Base-by-base conservation (phyloP, 2,888 invertebrate genomes). In the Acanthacorydalis orientalis region DNA sequence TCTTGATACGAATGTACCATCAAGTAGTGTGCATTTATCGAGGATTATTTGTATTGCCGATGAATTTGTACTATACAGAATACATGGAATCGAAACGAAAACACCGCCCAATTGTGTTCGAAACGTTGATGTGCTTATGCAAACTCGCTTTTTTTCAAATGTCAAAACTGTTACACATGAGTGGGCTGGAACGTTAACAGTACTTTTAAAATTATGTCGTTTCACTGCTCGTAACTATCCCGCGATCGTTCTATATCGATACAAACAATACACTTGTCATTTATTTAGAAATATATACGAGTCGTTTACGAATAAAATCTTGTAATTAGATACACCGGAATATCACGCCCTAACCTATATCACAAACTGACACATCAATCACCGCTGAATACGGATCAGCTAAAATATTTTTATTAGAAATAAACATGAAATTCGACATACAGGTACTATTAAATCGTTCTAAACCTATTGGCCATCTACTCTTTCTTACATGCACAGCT, bases 131-230 rank as follows among this genome's bases (percentile, higher is more conserved):
- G 16, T 31, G 34, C 44, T n/a, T 31, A 41, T 23, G 41, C 41
- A 41, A 41, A 41, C n/a, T 31, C 15, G 31, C 15, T 44, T 44
- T 35, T n/a, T 31, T 35, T 34, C 23, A 44, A 33, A 34, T 37
- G 44, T 44, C 44, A 44, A 44, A 44, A 44, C 14, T 34, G 44
- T 44, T 44, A 14, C 35, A 35, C 44, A 44, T 44, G 16, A 35
- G 16, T 44, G 15, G 16, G 15, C 15, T 23, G 23, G 23, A 23
- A 23, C 23, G 23, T 23, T 23, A 23, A 23, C 11, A 44, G 15
- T 35, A 33, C 31, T n/a, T 7, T 31, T 31, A 23, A 12, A 15
- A 31, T 43, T 43, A 43, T 12, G 23, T 31, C 31, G 12, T 43
- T 43, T 12, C 12, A 23, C 16, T 9, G 10, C 4, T 43, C 31